A percentile compares a stretch with the other conserved stretches of the same genome.
These are phyloP conservation scores for Paratilapia polleni DNA, from an alignment of 2,113 vertebrate genomes.

Conservation along the genomic window DNA sequence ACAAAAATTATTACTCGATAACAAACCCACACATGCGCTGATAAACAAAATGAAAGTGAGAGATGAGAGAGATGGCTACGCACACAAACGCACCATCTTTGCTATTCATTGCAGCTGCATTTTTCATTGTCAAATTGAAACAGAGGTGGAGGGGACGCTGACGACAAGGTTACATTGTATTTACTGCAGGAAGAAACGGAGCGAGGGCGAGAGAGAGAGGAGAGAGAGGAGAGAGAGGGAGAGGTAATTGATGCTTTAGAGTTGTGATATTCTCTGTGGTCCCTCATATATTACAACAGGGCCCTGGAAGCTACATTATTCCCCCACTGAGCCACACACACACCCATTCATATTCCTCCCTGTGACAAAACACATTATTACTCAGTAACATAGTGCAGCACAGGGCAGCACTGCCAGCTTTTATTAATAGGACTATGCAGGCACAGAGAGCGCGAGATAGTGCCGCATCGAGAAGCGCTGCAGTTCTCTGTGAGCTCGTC, in stretches of 20 bases:
- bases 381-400: slow-evolving; percentile 58
- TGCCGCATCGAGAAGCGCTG: slow-evolving; percentile 34
- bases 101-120: slow-evolving; percentile 47
- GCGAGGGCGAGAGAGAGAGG: not conserved
- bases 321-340: slow-evolving; percentile 37
- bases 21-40: not conserved
- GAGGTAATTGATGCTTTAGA: slow-evolving; percentile 69
- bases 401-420: slow-evolving; percentile 59
- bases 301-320: slow-evolving; percentile 68
- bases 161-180: slow-evolving; percentile 69
- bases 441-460: slow-evolving; percentile 16
- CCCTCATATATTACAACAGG: slow-evolving; percentile 69
- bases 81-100: slow-evolving; percentile 8
- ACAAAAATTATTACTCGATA: slow-evolving; percentile 22
- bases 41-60: slow-evolving; percentile 29
- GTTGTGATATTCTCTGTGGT: slow-evolving; percentile 68
- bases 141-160: slow-evolving; percentile 33
- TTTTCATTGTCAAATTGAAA: slow-evolving; percentile 61
- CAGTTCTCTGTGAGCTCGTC: slow-evolving; percentile 7
- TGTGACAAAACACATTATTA: slow-evolving; percentile 74
- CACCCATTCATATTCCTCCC: slow-evolving; percentile 54
- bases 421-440: slow-evolving; percentile 70
- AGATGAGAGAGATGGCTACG: slow-evolving; percentile 20
- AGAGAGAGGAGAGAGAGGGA: not conserved
- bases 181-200: slow-evolving; percentile 46